phyloP scores from a whole-genome alignment of 2,113 vertebrate species.

The Paradisaea rubra region DNA sequence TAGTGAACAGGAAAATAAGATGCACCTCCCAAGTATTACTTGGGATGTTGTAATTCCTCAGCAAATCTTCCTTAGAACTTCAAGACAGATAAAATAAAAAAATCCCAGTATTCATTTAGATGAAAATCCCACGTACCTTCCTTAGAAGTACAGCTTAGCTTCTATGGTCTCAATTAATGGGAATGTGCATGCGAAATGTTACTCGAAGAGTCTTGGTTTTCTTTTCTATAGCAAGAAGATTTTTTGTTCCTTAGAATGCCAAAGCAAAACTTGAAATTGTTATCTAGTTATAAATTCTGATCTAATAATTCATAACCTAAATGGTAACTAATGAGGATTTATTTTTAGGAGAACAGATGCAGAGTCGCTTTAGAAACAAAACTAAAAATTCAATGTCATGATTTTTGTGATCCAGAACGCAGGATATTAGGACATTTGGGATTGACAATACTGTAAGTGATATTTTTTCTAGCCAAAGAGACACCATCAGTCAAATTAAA shows the following conservation, averaged over 20 bases:
- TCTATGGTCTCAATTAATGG: not conserved
- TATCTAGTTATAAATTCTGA: slow-evolving; percentile 7
- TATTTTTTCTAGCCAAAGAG: not conserved
- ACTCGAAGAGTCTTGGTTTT: not conserved
- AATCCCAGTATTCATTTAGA: not conserved
- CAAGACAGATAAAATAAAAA: not conserved
- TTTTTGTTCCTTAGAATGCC: not conserved
- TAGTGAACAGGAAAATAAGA: not conserved
- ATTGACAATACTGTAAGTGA: not conserved
- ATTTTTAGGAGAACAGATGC: slow-evolving; percentile 53
- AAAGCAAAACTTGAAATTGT: not conserved
- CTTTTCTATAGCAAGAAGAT: not conserved
- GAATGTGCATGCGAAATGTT: not conserved
- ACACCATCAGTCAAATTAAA: not conserved
- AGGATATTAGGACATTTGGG: not conserved
- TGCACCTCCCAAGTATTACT: not conserved
- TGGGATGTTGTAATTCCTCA: not conserved
- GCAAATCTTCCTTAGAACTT: not conserved
- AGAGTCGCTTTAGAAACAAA: not conserved
- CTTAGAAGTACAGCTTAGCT: not conserved
- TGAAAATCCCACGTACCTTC: not conserved
- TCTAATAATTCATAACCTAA: slow-evolving; percentile 35
- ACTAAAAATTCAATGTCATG: not conserved
- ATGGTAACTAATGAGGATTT: slow-evolving; percentile 41
- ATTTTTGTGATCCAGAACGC: slow-evolving; percentile 11